These are phyloP conservation scores for Lapara coniferarum DNA, from an alignment of 2,888 invertebrate genomes.

Conservation along the genomic window DNA sequence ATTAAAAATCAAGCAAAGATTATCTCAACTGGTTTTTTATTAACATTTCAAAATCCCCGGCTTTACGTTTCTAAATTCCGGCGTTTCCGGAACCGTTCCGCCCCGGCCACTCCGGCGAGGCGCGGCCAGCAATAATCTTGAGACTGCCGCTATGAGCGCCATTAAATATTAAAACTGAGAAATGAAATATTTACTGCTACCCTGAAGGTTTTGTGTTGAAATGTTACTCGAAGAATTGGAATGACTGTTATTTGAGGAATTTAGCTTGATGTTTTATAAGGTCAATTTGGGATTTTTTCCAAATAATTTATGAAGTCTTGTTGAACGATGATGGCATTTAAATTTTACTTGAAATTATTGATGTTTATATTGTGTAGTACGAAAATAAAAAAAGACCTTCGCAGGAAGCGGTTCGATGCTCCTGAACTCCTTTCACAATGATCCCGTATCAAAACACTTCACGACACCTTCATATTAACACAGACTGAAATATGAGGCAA, in stretches of 20 bases:
- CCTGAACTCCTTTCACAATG: neutral
- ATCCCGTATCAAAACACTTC: neutral
- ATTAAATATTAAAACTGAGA: conserved; percentile 29
- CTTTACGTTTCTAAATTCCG: conserved; percentile 1
- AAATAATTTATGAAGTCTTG: no score
- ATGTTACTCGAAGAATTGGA: neutral
- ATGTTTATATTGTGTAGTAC: no score
- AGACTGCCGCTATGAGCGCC: conserved; percentile 24
- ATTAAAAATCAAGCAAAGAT: neutral
- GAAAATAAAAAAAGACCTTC: no score
- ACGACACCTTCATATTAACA: no score
- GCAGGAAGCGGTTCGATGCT: neutral
- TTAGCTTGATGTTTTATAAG: no score
- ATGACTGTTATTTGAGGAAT: no score
- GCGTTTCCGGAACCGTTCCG: neutral
- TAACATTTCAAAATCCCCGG: neutral
- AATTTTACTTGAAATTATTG: no score
- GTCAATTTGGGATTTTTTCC: no score
- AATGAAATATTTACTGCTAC: conserved; percentile 28
- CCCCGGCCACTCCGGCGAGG: conserved; percentile 1
- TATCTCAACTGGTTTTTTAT: neutral
- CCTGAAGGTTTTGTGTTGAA: conserved; percentile 10
- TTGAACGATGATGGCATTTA: no score
- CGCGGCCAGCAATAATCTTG: conserved; percentile 27
- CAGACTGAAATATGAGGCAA: neutral